phyloP scores from a whole-genome alignment of 2,797 vertebrate genomes.

The Muscicapa striata region DNA sequence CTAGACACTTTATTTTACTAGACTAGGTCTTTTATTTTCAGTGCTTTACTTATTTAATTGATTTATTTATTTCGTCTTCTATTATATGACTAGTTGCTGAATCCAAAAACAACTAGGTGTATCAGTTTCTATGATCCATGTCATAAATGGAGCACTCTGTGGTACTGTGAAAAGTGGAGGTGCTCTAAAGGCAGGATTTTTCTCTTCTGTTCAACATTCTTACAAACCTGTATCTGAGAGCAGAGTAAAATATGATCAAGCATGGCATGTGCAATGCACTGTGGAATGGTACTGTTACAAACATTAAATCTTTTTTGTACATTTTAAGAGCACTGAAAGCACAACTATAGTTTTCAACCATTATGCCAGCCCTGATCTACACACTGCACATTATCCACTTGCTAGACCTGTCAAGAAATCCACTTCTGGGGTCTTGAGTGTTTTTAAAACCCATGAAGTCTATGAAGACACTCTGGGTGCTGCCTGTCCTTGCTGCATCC shows the following conservation, averaged over 20 bases:
- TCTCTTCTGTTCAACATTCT: background rate
- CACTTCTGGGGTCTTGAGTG: background rate
- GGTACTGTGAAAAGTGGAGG: background rate
- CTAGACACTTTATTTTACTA: no score
- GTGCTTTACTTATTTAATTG: background rate
- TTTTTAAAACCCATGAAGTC: background rate
- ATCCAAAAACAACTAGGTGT: background rate
- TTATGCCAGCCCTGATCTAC: background rate
- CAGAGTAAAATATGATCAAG: background rate
- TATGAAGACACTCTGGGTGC: background rate
- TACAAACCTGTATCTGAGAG: background rate
- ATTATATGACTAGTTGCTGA: background rate
- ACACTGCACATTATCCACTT: accelerated
- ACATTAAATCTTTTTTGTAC: background rate
- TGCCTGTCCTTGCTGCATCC: background rate
- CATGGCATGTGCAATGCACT: background rate
- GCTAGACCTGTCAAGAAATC: background rate
- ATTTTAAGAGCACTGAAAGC: background rate
- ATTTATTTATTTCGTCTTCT: background rate
- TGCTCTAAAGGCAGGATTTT: background rate
- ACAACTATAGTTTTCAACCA: background rate
- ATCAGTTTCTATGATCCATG: background rate
- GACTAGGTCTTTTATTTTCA: background rate
- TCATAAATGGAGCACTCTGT: background rate
- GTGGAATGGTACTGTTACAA: background rate